Evolutionary conservation across 2,113 vertebrate species (phyloP).

Genomic region (Sitta europaea): DNA sequence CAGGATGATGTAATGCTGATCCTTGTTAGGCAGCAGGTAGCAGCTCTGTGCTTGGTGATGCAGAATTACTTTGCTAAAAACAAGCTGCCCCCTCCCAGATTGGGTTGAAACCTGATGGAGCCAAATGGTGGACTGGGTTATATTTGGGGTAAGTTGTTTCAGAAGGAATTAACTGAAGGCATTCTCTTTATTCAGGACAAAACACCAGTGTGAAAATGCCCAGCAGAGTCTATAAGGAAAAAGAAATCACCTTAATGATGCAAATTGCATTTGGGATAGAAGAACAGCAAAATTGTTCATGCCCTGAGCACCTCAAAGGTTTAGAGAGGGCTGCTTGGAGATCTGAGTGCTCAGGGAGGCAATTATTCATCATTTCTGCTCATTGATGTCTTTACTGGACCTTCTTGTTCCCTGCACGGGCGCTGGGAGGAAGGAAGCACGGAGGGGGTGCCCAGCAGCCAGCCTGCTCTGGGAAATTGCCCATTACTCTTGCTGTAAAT

Average conservation of each 20-base stretch:
- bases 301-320: background rate
- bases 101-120: background rate
- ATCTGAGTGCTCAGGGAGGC: background rate
- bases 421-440: background rate
- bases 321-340: background rate
- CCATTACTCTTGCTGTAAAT: constrained; percentile 54
- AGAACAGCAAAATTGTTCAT: background rate
- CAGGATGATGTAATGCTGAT: background rate
- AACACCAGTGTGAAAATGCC: background rate
- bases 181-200: background rate
- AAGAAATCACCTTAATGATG: background rate
- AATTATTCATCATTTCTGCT: constrained; percentile 12
- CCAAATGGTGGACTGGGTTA: background rate
- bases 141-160: background rate
- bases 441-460: background rate
- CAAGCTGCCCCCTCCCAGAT: background rate
- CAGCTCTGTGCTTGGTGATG: background rate
- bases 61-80: background rate
- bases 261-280: background rate
- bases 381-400: background rate
- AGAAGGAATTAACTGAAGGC: background rate
- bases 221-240: background rate
- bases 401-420: background rate
- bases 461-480: constrained; percentile 47
- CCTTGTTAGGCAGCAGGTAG: background rate